A percentile compares a stretch with the other conserved stretches of the same genome.
Conservation (phyloP, 2,797 vertebrate genomes). For the Sciaenops ocellatus region DNA sequence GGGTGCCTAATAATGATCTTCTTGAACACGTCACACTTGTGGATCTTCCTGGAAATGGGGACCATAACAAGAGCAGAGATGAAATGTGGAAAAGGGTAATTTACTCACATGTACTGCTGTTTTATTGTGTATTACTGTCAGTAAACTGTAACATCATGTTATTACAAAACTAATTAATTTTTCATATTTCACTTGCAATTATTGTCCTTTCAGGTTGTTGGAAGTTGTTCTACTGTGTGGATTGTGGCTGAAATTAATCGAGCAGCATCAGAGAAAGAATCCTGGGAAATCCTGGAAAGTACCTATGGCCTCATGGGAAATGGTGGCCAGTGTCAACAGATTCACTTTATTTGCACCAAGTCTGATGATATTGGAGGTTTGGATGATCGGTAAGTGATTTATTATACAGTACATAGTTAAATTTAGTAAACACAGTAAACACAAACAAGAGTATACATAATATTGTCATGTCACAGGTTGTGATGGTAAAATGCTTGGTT, state of each 20-base stretch:
- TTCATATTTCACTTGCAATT: neutral
- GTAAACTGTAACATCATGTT: neutral
- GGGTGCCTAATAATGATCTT: constrained; percentile 54
- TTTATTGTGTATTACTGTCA: neutral
- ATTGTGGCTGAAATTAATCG: too few species aligned
- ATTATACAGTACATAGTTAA: neutral
- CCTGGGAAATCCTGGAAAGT: too few species aligned
- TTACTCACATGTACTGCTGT: neutral
- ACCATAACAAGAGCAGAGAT: constrained; percentile 72
- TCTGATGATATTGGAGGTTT: neutral
- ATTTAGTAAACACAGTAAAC: too few species aligned
- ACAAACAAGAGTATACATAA: too few species aligned
- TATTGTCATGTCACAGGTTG: too few species aligned
- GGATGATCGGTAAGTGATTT: constrained; percentile 25
- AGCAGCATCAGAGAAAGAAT: too few species aligned
- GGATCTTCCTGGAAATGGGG: constrained; percentile 78
- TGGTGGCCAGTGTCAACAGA: too few species aligned
- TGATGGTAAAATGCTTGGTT: too few species aligned
- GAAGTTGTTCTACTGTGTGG: too few species aligned
- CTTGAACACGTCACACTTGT: constrained; percentile 71
- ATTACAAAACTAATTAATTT: neutral
- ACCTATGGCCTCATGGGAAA: too few species aligned
- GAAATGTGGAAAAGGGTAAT: constrained; percentile 75
- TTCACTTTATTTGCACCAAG: too few species aligned
- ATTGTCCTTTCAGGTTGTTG: constrained; percentile 46